phyloP scores from a whole-genome alignment of 1,140 invertebrate genomes.

The Belonocnema kinseyi region DNA sequence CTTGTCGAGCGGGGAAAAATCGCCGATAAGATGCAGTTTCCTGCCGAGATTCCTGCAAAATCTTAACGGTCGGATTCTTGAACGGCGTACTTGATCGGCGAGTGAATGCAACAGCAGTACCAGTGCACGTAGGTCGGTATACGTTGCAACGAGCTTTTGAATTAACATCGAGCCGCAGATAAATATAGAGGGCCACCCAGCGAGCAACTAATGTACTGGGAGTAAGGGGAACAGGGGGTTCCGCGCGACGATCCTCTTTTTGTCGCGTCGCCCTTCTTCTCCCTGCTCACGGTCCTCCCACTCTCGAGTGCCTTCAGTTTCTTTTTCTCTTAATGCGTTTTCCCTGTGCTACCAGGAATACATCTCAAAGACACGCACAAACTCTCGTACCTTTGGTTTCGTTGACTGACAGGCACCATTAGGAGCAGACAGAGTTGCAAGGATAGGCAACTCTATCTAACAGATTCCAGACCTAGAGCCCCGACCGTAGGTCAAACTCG shows the following conservation, averaged over 20 bases:
- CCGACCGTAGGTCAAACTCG: not conserved
- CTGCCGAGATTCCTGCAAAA: slow-evolving; percentile 13
- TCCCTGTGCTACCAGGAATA: slow-evolving; percentile 38
- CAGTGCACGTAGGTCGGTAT: slow-evolving; percentile 1
- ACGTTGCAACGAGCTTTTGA: slow-evolving; percentile 59
- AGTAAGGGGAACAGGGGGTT: slow-evolving; percentile 43
- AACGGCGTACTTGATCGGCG: not conserved
- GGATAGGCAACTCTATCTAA: slow-evolving; percentile 29
- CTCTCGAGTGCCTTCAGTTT: slow-evolving; percentile 35
- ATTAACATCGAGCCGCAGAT: slow-evolving; percentile 64
- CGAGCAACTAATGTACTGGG: slow-evolving; percentile 65
- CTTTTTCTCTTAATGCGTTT: slow-evolving; percentile 31
- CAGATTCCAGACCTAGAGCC: no score
- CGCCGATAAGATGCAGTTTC: slow-evolving; percentile 14
- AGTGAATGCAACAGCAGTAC: slow-evolving; percentile 16
- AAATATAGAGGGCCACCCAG: slow-evolving; percentile 71
- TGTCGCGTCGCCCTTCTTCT: slow-evolving; percentile 40
- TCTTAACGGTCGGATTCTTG: slow-evolving; percentile 25
- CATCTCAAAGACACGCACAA: slow-evolving; percentile 41
- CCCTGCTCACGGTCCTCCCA: not conserved
- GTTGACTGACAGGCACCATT: slow-evolving; percentile 55
- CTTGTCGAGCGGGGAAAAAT: not conserved
- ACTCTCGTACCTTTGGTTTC: slow-evolving; percentile 43
- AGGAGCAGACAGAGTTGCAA: slow-evolving; percentile 45
- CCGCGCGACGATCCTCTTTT: slow-evolving; percentile 48